Percentiles rank a stretch among this genome's conserved stretches.
These are phyloP conservation scores for Zaprionus lachaisei DNA, from an alignment of 1,140 invertebrate species.

Conservation along the genomic window DNA sequence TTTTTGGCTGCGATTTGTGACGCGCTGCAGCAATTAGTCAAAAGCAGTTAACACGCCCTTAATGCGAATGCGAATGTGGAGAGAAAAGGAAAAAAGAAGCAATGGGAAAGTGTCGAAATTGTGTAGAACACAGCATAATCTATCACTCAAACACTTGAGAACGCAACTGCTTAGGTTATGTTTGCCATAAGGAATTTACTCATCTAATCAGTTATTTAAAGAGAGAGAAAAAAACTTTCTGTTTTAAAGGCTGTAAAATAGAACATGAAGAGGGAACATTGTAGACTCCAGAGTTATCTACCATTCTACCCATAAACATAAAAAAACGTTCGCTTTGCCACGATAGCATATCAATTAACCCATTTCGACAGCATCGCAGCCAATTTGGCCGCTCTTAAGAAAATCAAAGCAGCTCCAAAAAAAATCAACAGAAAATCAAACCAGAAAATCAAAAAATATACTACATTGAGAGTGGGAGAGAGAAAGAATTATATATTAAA, in stretches of 20 bases:
- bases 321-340: conserved; percentile 21
- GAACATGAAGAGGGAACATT: too few species aligned
- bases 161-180: not conserved
- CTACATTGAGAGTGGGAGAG: conserved; percentile 13
- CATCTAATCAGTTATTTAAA: not conserved
- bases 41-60: conserved; percentile 53
- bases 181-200: not conserved
- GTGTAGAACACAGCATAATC: conserved; percentile 26
- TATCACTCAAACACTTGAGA: conserved; percentile 31
- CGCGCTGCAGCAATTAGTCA: conserved; percentile 60
- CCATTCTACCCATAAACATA: too few species aligned
- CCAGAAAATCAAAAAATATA: conserved; percentile 19
- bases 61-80: conserved; percentile 23
- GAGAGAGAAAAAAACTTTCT: too few species aligned
- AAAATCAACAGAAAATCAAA: conserved; percentile 26
- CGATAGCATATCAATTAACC: conserved; percentile 58
- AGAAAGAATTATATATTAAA: conserved; percentile 1
- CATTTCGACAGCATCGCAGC: conserved; percentile 35
- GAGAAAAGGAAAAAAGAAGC: not conserved
- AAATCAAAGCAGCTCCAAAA: conserved; percentile 53
- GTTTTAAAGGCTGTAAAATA: not conserved
- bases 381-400: conserved; percentile 43
- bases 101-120: conserved; percentile 34
- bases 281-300: too few species aligned
- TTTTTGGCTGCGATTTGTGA: conserved; percentile 51